Percentiles rank a stretch among this genome's conserved stretches.
phyloP scores from a whole-genome alignment of 2,113 vertebrate species.

The Irena cyanogastra region DNA sequence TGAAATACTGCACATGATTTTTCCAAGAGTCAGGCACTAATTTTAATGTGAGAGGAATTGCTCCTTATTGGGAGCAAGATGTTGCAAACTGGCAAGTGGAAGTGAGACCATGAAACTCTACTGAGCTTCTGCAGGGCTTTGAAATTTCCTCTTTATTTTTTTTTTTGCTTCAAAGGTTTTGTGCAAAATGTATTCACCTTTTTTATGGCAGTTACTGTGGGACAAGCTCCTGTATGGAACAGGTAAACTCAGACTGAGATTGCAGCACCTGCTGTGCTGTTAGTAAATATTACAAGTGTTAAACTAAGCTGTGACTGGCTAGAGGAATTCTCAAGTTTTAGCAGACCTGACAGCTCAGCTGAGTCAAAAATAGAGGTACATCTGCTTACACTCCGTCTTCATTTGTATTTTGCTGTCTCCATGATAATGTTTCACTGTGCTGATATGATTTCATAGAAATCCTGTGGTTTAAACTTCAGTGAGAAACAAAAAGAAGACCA shows the following conservation, averaged over 20 bases:
- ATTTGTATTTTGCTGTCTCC: neutral
- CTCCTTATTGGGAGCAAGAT: neutral
- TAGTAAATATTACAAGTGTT: neutral
- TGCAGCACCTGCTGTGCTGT: neutral
- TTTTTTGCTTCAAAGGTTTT: neutral
- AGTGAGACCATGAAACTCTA: neutral
- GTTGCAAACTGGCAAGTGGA: neutral
- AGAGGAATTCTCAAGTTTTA: neutral
- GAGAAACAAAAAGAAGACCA: neutral
- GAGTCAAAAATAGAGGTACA: slow-evolving; percentile 1
- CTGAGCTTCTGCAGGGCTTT: neutral
- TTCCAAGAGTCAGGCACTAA: neutral
- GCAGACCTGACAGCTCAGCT: neutral
- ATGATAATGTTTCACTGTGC: neutral
- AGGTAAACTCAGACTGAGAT: neutral
- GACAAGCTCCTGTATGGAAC: neutral
- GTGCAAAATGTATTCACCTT: neutral
- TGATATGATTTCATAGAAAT: slow-evolving; percentile 35
- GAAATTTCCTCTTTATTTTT: neutral
- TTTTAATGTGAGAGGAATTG: neutral
- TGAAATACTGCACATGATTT: neutral
- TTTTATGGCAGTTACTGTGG: neutral
- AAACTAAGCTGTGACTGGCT: neutral
- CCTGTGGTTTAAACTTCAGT: neutral
- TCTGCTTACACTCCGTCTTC: slow-evolving; percentile 29